phyloP scores from a whole-genome alignment of 2,888 invertebrate species.

The Erynnis tages region DNA sequence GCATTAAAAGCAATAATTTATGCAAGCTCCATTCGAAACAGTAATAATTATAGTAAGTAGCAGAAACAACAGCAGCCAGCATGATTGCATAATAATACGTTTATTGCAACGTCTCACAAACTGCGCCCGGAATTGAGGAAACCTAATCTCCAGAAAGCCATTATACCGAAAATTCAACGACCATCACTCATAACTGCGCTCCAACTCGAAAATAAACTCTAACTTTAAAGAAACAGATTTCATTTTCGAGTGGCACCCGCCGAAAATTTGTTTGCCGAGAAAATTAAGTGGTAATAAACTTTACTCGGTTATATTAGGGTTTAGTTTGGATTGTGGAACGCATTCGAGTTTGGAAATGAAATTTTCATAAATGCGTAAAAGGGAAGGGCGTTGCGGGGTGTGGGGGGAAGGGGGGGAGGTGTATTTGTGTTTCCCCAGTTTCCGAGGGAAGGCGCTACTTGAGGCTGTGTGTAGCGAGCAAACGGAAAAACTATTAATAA shows the following conservation, averaged over 20 bases:
- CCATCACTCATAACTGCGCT: slow-evolving; percentile 55
- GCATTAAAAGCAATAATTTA: slow-evolving; percentile 16
- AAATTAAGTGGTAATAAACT: slow-evolving; percentile 67
- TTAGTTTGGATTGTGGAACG: slow-evolving; percentile 60
- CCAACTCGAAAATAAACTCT: slow-evolving; percentile 47
- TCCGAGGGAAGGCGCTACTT: slow-evolving; percentile 59
- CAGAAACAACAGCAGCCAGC: slow-evolving; percentile 32
- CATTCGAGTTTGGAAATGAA: slow-evolving; percentile 70
- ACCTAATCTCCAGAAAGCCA: slow-evolving; percentile 75
- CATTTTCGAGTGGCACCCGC: slow-evolving; percentile 46
- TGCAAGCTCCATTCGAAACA: slow-evolving; percentile 7
- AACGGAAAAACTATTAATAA: slow-evolving; percentile 70
- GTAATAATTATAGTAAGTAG: no score
- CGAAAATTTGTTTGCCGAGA: slow-evolving; percentile 48
- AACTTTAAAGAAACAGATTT: slow-evolving; percentile 48
- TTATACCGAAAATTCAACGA: slow-evolving; percentile 71
- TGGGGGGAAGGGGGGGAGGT: slow-evolving; percentile 40
- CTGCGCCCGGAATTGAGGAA: slow-evolving; percentile 63
- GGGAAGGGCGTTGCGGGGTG: slow-evolving; percentile 37
- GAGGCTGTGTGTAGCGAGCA: slow-evolving; percentile 58
- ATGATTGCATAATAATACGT: slow-evolving; percentile 74
- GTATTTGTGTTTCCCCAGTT: slow-evolving; percentile 69
- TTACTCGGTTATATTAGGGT: slow-evolving; percentile 62
- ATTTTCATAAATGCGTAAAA: slow-evolving; percentile 72
- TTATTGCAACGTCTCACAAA: slow-evolving; percentile 68